Evolutionary conservation across 1,140 invertebrate species (phyloP).

Genomic region (Trichoplusia ni): DNA sequence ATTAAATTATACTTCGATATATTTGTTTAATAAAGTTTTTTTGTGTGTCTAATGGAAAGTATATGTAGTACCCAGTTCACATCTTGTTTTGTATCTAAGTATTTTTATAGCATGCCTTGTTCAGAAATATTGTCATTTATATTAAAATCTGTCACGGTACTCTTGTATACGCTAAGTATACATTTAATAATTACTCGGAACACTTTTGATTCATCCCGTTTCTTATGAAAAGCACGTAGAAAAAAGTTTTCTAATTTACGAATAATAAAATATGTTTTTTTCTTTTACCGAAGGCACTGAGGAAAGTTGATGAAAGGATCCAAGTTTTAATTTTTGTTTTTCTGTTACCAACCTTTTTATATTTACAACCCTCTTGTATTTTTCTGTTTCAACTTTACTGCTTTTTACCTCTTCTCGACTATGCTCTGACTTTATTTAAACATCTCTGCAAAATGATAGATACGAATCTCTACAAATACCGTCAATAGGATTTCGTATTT

Average conservation of each 20-base stretch:
- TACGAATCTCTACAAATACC: no score
- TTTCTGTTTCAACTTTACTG: conserved; percentile 35
- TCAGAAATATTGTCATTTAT: conserved; percentile 14
- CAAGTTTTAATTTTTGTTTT: conserved; percentile 62
- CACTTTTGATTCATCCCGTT: conserved; percentile 33
- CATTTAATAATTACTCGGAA: conserved; percentile 18
- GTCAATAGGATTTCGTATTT: no score
- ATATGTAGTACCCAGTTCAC: no score
- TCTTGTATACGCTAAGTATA: neutral
- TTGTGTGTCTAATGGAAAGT: conserved; percentile 24
- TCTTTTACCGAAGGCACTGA: conserved; percentile 49
- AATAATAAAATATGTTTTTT: conserved; percentile 64
- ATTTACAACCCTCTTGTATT: conserved; percentile 47
- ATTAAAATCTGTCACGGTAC: conserved; percentile 10
- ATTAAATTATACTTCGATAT: conserved; percentile 22
- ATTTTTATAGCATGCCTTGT: no score
- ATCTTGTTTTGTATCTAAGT: no score
- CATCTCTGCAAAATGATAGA: no score
- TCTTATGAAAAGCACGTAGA: conserved; percentile 36
- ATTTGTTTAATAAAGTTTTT: conserved; percentile 13
- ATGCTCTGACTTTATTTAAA: no score
- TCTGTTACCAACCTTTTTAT: conserved; percentile 50
- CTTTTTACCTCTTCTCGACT: conserved; percentile 4
- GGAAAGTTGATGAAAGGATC: conserved; percentile 54
- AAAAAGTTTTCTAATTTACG: conserved; percentile 68